phyloP scores from a whole-genome alignment of 2,797 vertebrate genomes.

The Catamblyrhynchus diadema region DNA sequence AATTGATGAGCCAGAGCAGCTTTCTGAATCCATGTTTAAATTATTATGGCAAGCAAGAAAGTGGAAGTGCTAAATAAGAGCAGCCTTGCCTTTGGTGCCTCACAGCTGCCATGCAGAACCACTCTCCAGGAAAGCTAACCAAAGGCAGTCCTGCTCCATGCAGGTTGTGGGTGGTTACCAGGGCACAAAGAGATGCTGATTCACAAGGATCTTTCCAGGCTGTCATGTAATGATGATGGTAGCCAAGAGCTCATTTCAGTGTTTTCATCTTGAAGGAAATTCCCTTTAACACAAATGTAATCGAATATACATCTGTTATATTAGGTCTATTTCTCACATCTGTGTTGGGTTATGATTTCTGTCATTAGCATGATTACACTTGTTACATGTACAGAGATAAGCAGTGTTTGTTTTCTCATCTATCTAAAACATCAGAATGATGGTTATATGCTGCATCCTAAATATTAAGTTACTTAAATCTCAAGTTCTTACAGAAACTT shows the following conservation, averaged over 20 bases:
- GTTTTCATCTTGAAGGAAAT: not conserved
- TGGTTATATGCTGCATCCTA: not conserved
- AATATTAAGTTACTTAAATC: not conserved
- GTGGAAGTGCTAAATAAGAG: not conserved
- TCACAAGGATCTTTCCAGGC: not conserved
- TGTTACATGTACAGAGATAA: not conserved
- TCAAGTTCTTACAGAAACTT: not conserved
- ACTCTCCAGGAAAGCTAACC: not conserved
- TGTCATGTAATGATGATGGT: not conserved
- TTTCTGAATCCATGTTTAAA: not conserved
- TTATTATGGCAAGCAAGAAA: not conserved
- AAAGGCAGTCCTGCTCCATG: not conserved
- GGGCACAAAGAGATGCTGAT: not conserved
- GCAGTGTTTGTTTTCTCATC: not conserved
- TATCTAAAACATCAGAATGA: not conserved
- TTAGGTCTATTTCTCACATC: not conserved
- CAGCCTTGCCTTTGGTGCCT: not conserved
- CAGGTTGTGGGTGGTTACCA: not conserved
- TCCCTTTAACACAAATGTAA: not conserved
- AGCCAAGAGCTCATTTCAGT: not conserved
- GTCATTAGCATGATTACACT: not conserved
- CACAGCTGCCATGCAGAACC: not conserved
- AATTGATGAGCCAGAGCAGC: not conserved
- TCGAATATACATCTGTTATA: not conserved
- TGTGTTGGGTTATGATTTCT: not conserved